Evolutionary conservation across 2,113 vertebrate species (phyloP).

Genomic region (Ptilorrhoa leucosticta): DNA sequence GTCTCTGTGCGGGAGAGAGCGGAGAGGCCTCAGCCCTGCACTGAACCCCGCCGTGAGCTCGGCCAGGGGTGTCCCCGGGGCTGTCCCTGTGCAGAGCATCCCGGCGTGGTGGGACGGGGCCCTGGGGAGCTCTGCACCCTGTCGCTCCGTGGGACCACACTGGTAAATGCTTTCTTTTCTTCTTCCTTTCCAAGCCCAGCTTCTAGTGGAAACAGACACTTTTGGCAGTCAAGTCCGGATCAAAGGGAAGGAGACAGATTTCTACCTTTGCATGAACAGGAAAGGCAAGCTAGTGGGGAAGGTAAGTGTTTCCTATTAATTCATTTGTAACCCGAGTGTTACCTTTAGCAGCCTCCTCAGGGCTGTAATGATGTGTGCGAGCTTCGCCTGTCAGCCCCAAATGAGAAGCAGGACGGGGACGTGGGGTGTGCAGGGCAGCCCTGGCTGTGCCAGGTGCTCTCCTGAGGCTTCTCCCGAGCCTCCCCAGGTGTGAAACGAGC

Average conservation of each 20-base stretch:
- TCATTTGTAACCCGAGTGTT: constrained; percentile 20
- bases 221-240: constrained; percentile 91
- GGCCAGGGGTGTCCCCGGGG: not conserved
- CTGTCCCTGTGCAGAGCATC: not conserved
- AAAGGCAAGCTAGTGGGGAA: constrained; percentile 87
- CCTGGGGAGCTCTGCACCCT: not conserved
- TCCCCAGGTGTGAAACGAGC: not conserved
- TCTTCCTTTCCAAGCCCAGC: constrained; percentile 86
- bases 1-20: rapidly evolving
- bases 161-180: constrained; percentile 54
- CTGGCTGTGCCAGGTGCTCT: not conserved
- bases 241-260: constrained; percentile 87
- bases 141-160: not conserved
- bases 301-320: constrained; percentile 74
- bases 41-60: not conserved
- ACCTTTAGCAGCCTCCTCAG: constrained; percentile 15
- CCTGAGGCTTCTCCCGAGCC: not conserved
- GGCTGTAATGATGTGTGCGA: not conserved
- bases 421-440: not conserved
- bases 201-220: constrained; percentile 89
- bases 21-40: not conserved
- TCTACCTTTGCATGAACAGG: constrained; percentile 90
- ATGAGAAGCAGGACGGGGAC: not conserved
- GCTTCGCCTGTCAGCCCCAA: not conserved
- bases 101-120: rapidly evolving